phyloP scores from a whole-genome alignment of 2,113 vertebrate genomes.

The Austrofundulus limnaeus region DNA sequence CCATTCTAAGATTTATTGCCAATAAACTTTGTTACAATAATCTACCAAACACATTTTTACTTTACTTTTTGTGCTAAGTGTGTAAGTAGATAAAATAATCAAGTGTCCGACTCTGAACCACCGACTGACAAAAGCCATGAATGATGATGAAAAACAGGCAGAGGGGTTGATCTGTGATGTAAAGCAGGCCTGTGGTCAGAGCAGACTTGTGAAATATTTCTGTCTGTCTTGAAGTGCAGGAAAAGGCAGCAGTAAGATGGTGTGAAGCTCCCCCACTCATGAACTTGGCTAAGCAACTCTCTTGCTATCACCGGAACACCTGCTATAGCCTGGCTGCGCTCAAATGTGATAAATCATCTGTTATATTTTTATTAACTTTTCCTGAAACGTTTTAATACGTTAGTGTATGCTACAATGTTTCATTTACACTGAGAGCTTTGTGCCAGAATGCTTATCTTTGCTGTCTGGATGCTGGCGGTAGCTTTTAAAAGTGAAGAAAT shows the following conservation, averaged over 20 bases:
- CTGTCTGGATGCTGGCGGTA: neutral
- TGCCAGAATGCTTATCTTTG: neutral
- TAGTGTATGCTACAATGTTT: neutral
- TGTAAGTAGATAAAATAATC: no score
- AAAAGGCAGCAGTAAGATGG: conserved; percentile 37
- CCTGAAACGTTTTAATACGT: no score
- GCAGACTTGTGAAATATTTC: conserved; percentile 74
- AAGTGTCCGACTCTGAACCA: neutral
- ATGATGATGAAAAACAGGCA: conserved; percentile 26
- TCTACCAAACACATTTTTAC: no score
- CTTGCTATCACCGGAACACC: conserved; percentile 18
- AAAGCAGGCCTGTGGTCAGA: conserved; percentile 44
- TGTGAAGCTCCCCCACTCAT: conserved; percentile 52
- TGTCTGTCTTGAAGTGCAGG: conserved; percentile 48
- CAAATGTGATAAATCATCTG: neutral
- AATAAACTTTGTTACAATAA: no score
- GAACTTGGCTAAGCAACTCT: conserved; percentile 1
- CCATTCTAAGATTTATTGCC: no score
- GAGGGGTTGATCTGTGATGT: conserved; percentile 39
- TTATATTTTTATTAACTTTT: neutral
- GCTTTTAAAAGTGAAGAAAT: neutral
- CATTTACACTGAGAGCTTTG: neutral
- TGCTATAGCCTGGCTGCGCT: neutral
- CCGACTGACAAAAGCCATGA: conserved; percentile 22
- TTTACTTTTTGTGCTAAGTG: no score